Evolutionary conservation across 2,797 vertebrate genomes (phyloP).

Genomic region (Agapornis canus): DNA sequence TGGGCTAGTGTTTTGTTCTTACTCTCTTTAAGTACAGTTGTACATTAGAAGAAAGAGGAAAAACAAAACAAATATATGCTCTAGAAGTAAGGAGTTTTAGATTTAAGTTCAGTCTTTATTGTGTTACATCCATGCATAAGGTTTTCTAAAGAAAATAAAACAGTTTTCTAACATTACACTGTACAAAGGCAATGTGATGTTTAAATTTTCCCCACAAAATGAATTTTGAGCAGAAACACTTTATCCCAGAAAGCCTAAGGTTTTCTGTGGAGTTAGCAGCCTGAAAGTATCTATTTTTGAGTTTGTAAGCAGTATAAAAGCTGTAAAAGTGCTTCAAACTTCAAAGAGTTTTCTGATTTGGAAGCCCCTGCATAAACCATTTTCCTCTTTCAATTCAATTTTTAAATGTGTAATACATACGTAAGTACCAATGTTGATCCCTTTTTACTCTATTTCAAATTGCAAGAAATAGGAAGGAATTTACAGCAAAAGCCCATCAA

Average conservation of each 20-base stretch:
- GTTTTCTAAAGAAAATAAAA: background rate
- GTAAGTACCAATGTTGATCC: background rate
- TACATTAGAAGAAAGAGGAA: background rate
- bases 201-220: background rate
- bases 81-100: background rate
- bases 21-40: background rate
- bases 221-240: background rate
- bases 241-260: background rate
- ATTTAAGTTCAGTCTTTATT: background rate
- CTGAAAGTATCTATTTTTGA: background rate
- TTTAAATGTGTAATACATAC: background rate
- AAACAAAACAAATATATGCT: background rate
- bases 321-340: background rate
- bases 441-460: background rate
- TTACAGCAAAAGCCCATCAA: background rate
- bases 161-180: background rate
- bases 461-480: background rate
- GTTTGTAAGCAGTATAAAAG: background rate
- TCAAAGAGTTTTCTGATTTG: background rate
- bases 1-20: background rate
- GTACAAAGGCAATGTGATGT: background rate
- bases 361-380: background rate
- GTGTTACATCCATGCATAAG: background rate
- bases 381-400: background rate
- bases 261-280: background rate